A percentile compares a stretch with the other conserved stretches of the same genome.
These are phyloP conservation scores for Busseola fusca DNA, from an alignment of 2,888 invertebrate species.

Conservation along the genomic window DNA sequence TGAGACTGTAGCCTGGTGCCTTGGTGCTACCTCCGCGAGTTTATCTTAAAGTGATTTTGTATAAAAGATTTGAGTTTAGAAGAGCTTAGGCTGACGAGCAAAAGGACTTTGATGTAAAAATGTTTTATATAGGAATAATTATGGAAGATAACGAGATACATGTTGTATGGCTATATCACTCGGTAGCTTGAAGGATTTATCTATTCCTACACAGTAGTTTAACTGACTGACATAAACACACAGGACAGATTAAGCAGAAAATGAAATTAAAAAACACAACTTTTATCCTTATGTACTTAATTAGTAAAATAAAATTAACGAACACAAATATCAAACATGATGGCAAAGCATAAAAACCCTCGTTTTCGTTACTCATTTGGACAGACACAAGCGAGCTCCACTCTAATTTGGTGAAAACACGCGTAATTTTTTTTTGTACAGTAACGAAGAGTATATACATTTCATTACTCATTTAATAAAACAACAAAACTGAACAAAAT, in stretches of 20 bases:
- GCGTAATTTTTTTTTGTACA: constrained; percentile 13
- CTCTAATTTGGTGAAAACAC: constrained; percentile 37
- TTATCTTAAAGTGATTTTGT: no score
- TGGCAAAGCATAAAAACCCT: constrained; percentile 21
- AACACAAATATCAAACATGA: constrained; percentile 18
- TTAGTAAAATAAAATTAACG: constrained; percentile 22
- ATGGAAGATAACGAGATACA: no score
- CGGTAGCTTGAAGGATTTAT: no score
- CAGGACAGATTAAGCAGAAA: no score
- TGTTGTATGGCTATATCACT: no score
- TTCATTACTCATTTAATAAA: constrained; percentile 28
- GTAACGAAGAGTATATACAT: constrained; percentile 29
- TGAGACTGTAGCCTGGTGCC: no score
- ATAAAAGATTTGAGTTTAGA: no score
- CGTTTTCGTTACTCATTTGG: constrained; percentile 30
- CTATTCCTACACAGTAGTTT: background rate
- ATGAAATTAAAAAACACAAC: background rate
- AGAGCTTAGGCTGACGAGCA: no score
- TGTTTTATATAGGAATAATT: no score
- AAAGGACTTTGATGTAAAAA: no score
- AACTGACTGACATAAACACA: no score
- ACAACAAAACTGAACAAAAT: constrained; percentile 26
- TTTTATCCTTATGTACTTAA: constrained; percentile 5
- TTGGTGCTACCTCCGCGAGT: no score
- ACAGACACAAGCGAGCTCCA: constrained; percentile 13